phyloP scores from a whole-genome alignment of 2,113 vertebrate genomes.

The Etheostoma cragini region DNA sequence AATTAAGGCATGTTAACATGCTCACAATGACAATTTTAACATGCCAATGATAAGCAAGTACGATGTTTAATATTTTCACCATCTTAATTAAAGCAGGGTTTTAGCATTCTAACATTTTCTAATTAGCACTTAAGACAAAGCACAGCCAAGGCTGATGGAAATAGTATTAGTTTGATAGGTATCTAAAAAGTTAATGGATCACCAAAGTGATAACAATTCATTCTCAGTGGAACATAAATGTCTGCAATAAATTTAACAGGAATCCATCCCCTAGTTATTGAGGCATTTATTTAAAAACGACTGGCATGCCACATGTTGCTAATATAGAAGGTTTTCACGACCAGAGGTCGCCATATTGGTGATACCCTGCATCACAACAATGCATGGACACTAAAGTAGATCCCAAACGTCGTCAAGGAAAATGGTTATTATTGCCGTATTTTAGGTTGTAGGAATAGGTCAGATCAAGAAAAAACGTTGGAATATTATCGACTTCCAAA shows the following conservation, averaged over 20 bases:
- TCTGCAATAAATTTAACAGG: slow-evolving; percentile 1
- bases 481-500: too few relatives aligned
- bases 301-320: not conserved
- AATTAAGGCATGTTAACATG: not conserved
- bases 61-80: not conserved
- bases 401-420: too few relatives aligned
- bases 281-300: not conserved
- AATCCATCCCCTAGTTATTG: not conserved
- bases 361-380: too few relatives aligned
- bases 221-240: not conserved
- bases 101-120: not conserved
- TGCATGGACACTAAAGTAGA: too few relatives aligned
- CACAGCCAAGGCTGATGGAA: slow-evolving; percentile 1
- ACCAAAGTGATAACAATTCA: not conserved
- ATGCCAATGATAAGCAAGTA: not conserved
- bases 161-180: not conserved
- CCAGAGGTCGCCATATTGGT: too few relatives aligned
- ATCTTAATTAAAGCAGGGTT: not conserved
- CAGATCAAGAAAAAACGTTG: too few relatives aligned
- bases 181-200: slow-evolving; percentile 11
- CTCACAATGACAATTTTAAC: not conserved
- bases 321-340: too few relatives aligned
- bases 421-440: too few relatives aligned
- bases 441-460: too few relatives aligned
- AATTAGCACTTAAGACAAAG: not conserved